Base-by-base conservation (phyloP, 1,140 invertebrate genomes). In the Ladona fulva region DNA sequence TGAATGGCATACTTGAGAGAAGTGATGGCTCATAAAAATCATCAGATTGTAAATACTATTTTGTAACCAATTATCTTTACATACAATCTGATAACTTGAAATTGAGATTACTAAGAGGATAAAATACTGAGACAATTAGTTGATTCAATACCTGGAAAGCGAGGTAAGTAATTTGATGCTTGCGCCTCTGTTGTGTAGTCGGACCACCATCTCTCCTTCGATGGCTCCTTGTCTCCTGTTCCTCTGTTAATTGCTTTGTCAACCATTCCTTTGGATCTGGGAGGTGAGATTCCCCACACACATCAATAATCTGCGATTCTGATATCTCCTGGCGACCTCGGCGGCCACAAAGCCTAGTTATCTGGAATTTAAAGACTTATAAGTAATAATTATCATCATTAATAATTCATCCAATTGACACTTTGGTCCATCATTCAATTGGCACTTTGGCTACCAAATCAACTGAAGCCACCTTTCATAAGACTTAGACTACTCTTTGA, bases 81-180 rank as follows among this genome's bases (percentile, higher is more conserved):
- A 74, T 44, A n/a, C 8, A 74, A 25, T 22, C 19, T 76, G 37
- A 24, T n/a, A n/a, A n/a, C n/a, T n/a, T n/a, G n/a, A n/a, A n/a
- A n/a, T n/a, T n/a, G n/a, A n/a, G n/a, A n/a, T n/a, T n/a, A n/a
- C n/a, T n/a, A n/a, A n/a, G n/a, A n/a, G n/a, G n/a, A n/a, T n/a
- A n/a, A n/a, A n/a, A n/a, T n/a, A n/a, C n/a, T n/a, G n/a, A n/a
- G n/a, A n/a, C n/a, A n/a, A n/a, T n/a, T n/a, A n/a, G n/a, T n/a
- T 1, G 29, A 37, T 37, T 37, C 8, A 37, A 81, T 82, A 91
- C 89, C 87, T 94, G 94, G 84, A 94, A 93, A 11, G 96, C 96
- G 78, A 98, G 88, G 85, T 98, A 98, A 3, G 95, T 97, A 80
- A 98, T 98, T 87, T 98, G 97, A 88, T 98, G 96, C 85, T 98